A percentile compares a stretch with the other conserved stretches of the same genome.
phyloP scores from a whole-genome alignment of 2,888 invertebrate species.

The Argyresthia goedartella region DNA sequence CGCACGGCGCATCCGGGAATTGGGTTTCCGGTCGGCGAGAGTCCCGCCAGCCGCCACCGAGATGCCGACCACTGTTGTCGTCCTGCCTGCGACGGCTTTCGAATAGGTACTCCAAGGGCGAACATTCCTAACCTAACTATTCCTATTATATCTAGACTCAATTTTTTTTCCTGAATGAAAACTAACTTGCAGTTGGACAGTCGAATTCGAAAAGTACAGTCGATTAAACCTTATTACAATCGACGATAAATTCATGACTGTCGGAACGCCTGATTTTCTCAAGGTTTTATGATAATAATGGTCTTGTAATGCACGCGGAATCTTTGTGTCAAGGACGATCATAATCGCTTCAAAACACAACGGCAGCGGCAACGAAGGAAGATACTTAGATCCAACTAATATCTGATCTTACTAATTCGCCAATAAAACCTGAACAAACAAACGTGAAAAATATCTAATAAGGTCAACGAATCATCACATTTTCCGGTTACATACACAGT shows the following conservation, averaged over 20 bases:
- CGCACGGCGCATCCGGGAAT: slow-evolving; percentile 69
- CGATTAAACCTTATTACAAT: neutral
- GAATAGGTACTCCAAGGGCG: neutral
- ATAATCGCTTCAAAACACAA: slow-evolving; percentile 24
- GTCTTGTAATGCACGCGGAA: slow-evolving; percentile 56
- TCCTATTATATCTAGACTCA: too few species aligned
- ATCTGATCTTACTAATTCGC: too few species aligned
- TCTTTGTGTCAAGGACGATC: slow-evolving; percentile 69
- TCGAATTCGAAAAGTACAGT: too few species aligned
- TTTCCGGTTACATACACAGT: too few species aligned
- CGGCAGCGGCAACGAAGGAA: too few species aligned
- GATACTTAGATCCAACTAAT: too few species aligned
- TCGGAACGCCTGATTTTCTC: slow-evolving; percentile 55
- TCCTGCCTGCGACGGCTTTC: slow-evolving; percentile 31
- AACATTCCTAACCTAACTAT: too few species aligned
- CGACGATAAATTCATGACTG: slow-evolving; percentile 22
- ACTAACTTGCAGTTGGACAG: too few species aligned
- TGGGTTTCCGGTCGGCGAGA: slow-evolving; percentile 67
- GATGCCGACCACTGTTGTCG: slow-evolving; percentile 63
- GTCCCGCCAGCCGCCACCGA: slow-evolving; percentile 49
- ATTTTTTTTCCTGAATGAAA: too few species aligned
- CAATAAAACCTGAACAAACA: too few species aligned
- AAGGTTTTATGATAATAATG: slow-evolving; percentile 62
- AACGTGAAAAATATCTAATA: too few species aligned
- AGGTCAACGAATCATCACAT: too few species aligned